Evolutionary conservation across 2,888 invertebrate species (phyloP), one percentile per base, ranked within the genome.

Genomic region (Apodemia hepburni): DNA sequence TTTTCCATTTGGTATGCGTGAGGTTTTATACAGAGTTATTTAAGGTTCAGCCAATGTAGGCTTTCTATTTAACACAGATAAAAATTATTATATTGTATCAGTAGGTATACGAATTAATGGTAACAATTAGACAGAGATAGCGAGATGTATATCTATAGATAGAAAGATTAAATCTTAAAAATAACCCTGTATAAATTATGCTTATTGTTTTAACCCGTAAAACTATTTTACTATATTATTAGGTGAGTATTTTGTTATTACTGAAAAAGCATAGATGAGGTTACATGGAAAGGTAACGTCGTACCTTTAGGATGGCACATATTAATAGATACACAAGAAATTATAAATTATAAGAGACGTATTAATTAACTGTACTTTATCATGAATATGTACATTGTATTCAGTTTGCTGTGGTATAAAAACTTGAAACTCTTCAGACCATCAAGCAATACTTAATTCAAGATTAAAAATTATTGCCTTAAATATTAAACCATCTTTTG

Each of bases 161-260:
- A 42, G 38, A 42, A 57, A 47, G 75, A 75, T 74, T 76, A 79
- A 78, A 74, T 70, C 79, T 83, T 82, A 82, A 85, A 82, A 86
- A 87, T 88, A 90, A 89, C 89, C 89, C 90, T 89, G 90, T 88
- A 89, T 87, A 89, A 88, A 89, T 89, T 88, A 90, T 89, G 87
- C 89, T 87, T 88, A 88, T 76, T 81, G 84, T 85, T 84, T 79
- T 84, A 82, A 74, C 69, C 78, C 80, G 81, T 80, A 78, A 70
- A 80, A 79, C 85, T 87, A 89, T 85, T 85, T 76, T 73, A 81
- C 79, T 84, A 85, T 81, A 80, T 78, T 80, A 79, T 76, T 65
- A 80, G 79, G 87, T 89, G 89, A 89, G 89, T 89, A 89, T 90
- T 89, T 72, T 74, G 77, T 83, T 84, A 82, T 81, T 81, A 84